Percentiles rank a stretch among this genome's conserved stretches.
Conservation (phyloP, 2,888 invertebrate genomes). For the Ferdinandea cuprea region DNA sequence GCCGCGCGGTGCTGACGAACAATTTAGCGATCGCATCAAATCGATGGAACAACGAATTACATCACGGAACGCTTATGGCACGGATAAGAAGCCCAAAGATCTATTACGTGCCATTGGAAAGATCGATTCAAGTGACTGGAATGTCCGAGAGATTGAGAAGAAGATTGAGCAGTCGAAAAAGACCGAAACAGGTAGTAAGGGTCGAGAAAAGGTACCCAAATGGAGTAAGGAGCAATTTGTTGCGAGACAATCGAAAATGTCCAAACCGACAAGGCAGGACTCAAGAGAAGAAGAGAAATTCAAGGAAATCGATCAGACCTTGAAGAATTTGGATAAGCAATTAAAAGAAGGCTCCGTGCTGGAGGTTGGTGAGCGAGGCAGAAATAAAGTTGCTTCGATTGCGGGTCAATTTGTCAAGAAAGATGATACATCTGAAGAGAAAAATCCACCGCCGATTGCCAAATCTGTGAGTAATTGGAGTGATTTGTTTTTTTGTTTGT, state of each 20-base stretch:
- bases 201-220: slow-evolving; percentile 92
- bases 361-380: slow-evolving; percentile 86
- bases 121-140: slow-evolving; percentile 95
- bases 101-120: slow-evolving; percentile 93
- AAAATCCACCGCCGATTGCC: slow-evolving; percentile 79
- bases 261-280: slow-evolving; percentile 86
- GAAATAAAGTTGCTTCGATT: slow-evolving; percentile 92
- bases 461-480: slow-evolving; percentile 83
- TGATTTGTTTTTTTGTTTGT: slow-evolving; percentile 43
- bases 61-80: slow-evolving; percentile 84
- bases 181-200: slow-evolving; percentile 82
- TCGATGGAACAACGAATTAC: slow-evolving; percentile 91
- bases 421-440: slow-evolving; percentile 82
- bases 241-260: slow-evolving; percentile 88
- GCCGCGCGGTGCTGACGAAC: slow-evolving; percentile 81
- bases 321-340: slow-evolving; percentile 89
- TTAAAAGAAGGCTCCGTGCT: slow-evolving; percentile 90
- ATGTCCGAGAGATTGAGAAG: slow-evolving; percentile 94
- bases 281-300: slow-evolving; percentile 85
- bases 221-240: slow-evolving; percentile 93
- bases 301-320: slow-evolving; percentile 88
- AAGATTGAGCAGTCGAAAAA: slow-evolving; percentile 88
- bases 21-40: slow-evolving; percentile 85
- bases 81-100: slow-evolving; percentile 92
- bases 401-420: slow-evolving; percentile 89